A percentile compares a stretch with the other conserved stretches of the same genome.
Conservation (phyloP, 2,113 vertebrate species). For the Rafetus swinhoei region DNA sequence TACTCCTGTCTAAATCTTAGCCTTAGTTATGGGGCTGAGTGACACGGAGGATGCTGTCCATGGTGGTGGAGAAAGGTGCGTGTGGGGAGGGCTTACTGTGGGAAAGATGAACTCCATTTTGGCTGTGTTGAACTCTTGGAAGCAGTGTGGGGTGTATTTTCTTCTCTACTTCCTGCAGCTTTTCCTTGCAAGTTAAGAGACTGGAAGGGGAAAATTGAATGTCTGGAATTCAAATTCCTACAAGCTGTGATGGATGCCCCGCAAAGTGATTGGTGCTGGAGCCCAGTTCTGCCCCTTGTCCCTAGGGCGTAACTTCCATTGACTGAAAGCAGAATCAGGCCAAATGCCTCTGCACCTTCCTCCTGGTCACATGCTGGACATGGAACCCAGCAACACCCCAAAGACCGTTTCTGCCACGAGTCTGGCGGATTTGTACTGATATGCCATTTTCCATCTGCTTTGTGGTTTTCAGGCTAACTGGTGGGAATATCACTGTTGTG, state of each 20-base stretch:
- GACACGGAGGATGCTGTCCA: too few species aligned
- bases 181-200: neutral
- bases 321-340: neutral
- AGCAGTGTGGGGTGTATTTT: neutral
- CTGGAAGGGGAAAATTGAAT: too few species aligned
- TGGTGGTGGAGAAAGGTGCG: neutral
- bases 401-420: rapidly evolving
- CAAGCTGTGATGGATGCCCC: neutral
- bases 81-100: neutral
- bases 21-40: too few species aligned
- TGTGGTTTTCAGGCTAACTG: conserved; percentile 78
- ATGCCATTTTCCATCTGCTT: neutral
- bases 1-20: too few species aligned
- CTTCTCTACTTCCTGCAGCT: neutral
- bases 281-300: neutral
- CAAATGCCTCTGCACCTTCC: neutral
- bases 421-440: rapidly evolving
- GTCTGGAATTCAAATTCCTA: neutral
- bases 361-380: neutral
- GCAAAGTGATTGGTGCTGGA: neutral
- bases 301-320: neutral
- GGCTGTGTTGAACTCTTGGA: too few species aligned
- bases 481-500: conserved; percentile 78
- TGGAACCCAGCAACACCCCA: rapidly evolving
- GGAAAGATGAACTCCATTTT: neutral